These are phyloP conservation scores for Xiphias gladius DNA, from an alignment of 2,113 vertebrate genomes.

Conservation along the genomic window DNA sequence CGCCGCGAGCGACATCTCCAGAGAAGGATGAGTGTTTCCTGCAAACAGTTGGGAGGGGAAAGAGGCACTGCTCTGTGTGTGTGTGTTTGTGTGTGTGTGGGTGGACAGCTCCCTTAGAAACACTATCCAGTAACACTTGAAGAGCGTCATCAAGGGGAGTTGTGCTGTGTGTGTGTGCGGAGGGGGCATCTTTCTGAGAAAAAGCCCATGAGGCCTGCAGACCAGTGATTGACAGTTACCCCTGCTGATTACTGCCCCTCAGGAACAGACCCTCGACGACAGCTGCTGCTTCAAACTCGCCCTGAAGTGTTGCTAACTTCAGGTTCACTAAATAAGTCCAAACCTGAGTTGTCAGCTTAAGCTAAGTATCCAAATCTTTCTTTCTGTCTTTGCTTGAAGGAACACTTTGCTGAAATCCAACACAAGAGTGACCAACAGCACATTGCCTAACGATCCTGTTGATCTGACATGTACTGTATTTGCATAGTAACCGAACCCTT, in stretches of 20 bases:
- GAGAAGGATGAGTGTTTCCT: conserved; percentile 81
- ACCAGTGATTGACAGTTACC: conserved; percentile 78
- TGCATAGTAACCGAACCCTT: conserved; percentile 53
- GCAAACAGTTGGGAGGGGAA: conserved; percentile 72
- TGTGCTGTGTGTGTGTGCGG: conserved; percentile 43
- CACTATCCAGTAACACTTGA: conserved; percentile 77
- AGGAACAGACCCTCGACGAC: conserved; percentile 62
- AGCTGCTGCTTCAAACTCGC: conserved; percentile 74
- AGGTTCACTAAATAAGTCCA: conserved; percentile 60
- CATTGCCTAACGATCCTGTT: conserved; percentile 23
- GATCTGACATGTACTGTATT: conserved; percentile 37
- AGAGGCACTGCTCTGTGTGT: conserved; percentile 47
- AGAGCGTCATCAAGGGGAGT: conserved; percentile 77
- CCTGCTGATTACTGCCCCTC: conserved; percentile 74
- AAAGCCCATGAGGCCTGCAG: conserved; percentile 67
- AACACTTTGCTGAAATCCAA: conserved; percentile 37
- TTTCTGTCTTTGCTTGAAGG: conserved; percentile 27
- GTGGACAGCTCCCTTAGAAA: conserved; percentile 79
- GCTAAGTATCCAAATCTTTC: conserved; percentile 28
- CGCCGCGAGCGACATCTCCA: conserved; percentile 79
- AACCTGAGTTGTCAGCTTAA: conserved; percentile 50
- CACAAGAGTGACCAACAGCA: neutral
- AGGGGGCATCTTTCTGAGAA: conserved; percentile 74
- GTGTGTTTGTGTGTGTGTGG: conserved; percentile 52
- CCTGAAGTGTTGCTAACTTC: conserved; percentile 63